Evolutionary conservation across 64 coral and sea anemone genomes (phyloP).

Genomic region (Acropora yongei): DNA sequence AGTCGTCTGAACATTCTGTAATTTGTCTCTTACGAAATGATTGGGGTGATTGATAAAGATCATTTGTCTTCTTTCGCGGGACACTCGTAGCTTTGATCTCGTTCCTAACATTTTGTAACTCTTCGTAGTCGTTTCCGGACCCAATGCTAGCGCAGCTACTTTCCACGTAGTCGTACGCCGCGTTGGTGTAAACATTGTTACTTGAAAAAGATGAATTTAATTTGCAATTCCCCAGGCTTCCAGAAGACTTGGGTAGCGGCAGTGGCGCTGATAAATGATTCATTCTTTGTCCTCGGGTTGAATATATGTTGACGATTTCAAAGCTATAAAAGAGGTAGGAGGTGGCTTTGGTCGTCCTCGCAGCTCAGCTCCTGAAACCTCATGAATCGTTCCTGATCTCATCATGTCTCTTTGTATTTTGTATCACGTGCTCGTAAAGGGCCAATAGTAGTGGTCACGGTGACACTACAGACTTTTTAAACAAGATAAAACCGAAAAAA

Average conservation of each 20-base stretch:
- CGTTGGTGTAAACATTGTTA: not conserved
- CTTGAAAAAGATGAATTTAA: not conserved
- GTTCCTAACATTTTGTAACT: not conserved
- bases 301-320: not conserved
- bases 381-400: too few species aligned
- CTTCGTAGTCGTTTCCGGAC: constrained; percentile 16
- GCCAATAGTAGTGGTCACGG: too few species aligned
- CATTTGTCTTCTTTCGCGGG: constrained; percentile 4
- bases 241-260: not conserved
- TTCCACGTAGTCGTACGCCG: not conserved
- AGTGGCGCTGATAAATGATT: not conserved
- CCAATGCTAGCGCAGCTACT: not conserved
- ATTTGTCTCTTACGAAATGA: constrained; percentile 13
- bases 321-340: constrained; percentile 7
- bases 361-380: too few species aligned
- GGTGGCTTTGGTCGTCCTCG: too few species aligned
- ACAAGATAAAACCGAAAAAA: too few species aligned
- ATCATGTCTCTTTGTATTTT: too few species aligned
- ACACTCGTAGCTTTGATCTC: not conserved
- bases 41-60: not conserved
- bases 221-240: not conserved
- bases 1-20: constrained; percentile 45
- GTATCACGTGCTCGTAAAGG: too few species aligned
- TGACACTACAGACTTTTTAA: too few species aligned
- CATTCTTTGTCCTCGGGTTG: not conserved